Percentiles rank a stretch among this genome's conserved stretches.
phyloP scores from a whole-genome alignment of 2,113 vertebrate genomes.

The Circaetus cinerascens region DNA sequence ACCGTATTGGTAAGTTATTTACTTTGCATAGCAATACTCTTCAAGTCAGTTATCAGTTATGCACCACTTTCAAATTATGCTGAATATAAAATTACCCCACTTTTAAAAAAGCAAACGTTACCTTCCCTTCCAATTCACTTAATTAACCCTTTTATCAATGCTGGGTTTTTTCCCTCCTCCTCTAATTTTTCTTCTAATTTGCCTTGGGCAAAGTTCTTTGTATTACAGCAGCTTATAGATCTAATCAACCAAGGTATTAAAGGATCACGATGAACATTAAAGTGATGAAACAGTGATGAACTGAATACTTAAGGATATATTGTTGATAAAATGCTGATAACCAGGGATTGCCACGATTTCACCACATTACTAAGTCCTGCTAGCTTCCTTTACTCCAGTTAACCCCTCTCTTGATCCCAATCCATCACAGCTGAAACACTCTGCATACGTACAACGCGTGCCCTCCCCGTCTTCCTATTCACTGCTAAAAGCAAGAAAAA shows the following conservation, averaged over 20 bases:
- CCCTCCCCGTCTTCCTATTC: not conserved
- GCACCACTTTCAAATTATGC: not conserved
- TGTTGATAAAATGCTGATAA: conserved; percentile 51
- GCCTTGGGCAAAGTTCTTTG: conserved; percentile 49
- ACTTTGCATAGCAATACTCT: not conserved
- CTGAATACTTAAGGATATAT: conserved; percentile 39
- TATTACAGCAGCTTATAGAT: conserved; percentile 41
- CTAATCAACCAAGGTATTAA: conserved; percentile 45
- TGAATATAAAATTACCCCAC: not conserved
- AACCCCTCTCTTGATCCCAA: conserved; percentile 14
- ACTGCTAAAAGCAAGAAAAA: not conserved
- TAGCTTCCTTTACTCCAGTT: not conserved
- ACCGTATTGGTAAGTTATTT: not conserved
- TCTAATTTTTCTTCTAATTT: conserved; percentile 38
- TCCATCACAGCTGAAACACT: conserved; percentile 8
- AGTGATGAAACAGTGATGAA: conserved; percentile 47
- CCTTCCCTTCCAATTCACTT: conserved; percentile 36
- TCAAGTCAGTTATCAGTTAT: not conserved
- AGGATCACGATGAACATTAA: conserved; percentile 28
- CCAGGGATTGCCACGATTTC: not conserved
- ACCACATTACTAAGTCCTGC: not conserved
- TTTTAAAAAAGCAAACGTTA: conserved; percentile 15
- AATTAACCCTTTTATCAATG: conserved; percentile 60
- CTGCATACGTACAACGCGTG: fast-evolving
- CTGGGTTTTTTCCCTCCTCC: conserved; percentile 12